Evolutionary conservation across 2,113 vertebrate species (phyloP).

Genomic region (Nansenia antarctica): DNA sequence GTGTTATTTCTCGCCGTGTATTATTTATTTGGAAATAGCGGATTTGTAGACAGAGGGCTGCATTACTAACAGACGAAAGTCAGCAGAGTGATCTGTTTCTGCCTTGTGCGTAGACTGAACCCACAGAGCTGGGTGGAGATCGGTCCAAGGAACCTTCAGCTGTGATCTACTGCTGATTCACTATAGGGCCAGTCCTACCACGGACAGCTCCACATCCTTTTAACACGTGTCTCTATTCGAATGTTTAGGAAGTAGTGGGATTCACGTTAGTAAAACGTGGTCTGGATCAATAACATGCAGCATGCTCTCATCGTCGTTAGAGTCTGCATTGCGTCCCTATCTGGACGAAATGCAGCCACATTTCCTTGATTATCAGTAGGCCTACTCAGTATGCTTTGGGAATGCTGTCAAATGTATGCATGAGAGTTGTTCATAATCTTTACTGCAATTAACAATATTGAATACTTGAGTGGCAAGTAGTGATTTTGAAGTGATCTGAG

Average conservation of each 20-base stretch:
- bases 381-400: background rate
- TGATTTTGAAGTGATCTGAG: no score
- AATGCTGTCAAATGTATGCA: background rate
- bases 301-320: background rate
- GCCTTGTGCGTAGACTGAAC: conserved; percentile 11
- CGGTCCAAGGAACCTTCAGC: conserved; percentile 25
- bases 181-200: conserved; percentile 48
- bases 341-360: background rate
- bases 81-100: conserved; percentile 38
- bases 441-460: background rate
- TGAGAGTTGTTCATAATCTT: background rate
- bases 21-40: conserved; percentile 55
- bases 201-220: conserved; percentile 43
- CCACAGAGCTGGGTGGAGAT: conserved; percentile 26
- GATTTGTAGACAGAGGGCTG: conserved; percentile 29
- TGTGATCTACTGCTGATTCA: conserved; percentile 11
- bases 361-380: background rate
- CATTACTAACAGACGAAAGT: conserved; percentile 2
- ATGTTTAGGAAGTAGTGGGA: no score
- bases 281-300: background rate
- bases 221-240: background rate
- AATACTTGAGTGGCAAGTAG: no score
- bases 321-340: background rate
- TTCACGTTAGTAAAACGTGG: background rate
- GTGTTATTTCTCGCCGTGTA: conserved; percentile 54